Percentiles rank a stretch among this genome's conserved stretches.
phyloP scores from a whole-genome alignment of 1,140 invertebrate genomes.

The Gryon sp. region DNA sequence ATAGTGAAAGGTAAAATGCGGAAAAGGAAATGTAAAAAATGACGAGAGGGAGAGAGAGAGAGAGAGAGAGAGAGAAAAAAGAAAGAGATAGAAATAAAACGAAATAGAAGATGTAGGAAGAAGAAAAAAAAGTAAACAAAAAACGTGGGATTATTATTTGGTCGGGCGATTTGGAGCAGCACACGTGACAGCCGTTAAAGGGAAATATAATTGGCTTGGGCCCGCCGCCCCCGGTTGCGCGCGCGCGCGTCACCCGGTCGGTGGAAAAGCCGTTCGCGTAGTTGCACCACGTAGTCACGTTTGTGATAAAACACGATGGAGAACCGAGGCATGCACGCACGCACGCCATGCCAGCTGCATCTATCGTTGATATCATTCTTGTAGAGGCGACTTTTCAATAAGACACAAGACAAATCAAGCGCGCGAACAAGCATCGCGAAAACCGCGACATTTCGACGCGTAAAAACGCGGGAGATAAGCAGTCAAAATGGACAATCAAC shows the following conservation, averaged over 20 bases:
- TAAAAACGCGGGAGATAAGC: background rate
- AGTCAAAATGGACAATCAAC: too few relatives aligned
- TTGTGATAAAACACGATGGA: too few relatives aligned
- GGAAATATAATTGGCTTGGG: constrained; percentile 2
- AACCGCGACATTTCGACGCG: constrained; percentile 4
- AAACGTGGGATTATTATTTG: too few relatives aligned
- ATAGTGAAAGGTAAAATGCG: too few relatives aligned
- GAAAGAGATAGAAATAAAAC: too few relatives aligned
- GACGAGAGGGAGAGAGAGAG: too few relatives aligned
- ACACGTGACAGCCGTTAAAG: constrained; percentile 35
- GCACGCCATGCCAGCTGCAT: constrained; percentile 66
- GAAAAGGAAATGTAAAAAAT: too few relatives aligned
- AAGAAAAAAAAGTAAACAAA: too few relatives aligned
- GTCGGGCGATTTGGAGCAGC: background rate
- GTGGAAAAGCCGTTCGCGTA: constrained; percentile 11
- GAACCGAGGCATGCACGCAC: too few relatives aligned
- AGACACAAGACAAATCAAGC: background rate
- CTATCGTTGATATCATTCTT: constrained; percentile 26
- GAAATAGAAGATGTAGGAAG: too few relatives aligned
- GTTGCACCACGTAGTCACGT: constrained; percentile 13
- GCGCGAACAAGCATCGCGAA: constrained; percentile 15
- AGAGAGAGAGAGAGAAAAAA: too few relatives aligned
- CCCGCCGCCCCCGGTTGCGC: background rate
- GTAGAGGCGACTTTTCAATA: constrained; percentile 7
- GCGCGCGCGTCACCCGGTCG: background rate